Evolutionary conservation across 2,113 vertebrate species (phyloP).

Genomic region (Eptesicus fuscus): DNA sequence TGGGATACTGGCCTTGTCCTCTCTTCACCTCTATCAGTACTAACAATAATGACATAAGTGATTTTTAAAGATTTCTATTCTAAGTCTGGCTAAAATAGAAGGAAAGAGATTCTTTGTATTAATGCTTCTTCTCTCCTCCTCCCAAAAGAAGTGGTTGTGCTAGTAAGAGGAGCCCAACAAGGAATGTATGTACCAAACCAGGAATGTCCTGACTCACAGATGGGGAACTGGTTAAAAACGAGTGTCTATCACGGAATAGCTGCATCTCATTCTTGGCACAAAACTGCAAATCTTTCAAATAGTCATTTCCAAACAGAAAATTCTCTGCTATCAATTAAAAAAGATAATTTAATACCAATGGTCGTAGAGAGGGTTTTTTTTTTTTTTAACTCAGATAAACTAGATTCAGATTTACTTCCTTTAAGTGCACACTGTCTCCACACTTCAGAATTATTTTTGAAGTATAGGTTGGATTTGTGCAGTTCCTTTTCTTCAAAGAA

Average conservation of each 20-base stretch:
- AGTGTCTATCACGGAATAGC: not conserved
- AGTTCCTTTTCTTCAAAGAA: conserved; percentile 22
- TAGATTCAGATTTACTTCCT: not conserved
- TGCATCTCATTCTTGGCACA: not conserved
- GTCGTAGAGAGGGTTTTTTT: not conserved
- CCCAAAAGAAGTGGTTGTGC: not conserved
- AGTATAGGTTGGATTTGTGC: not conserved
- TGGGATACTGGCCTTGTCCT: not conserved
- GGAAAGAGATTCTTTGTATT: not conserved
- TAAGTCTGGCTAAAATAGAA: not conserved
- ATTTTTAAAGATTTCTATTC: conserved; percentile 23
- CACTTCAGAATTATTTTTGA: not conserved
- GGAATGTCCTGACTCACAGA: not conserved
- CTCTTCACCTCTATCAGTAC: not conserved
- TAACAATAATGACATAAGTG: not conserved
- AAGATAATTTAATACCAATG: not conserved
- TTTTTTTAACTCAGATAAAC: conserved; percentile 9
- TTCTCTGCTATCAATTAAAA: not conserved
- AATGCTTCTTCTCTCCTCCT: not conserved
- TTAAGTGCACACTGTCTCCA: not conserved
- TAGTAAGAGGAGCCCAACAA: not conserved
- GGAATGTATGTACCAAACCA: not conserved
- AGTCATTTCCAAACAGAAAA: conserved; percentile 26
- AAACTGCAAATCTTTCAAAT: not conserved
- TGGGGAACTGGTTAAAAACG: not conserved